These are phyloP conservation scores for Hippocampus guttulatus DNA, from an alignment of 2,113 vertebrate species.

Conservation along the genomic window DNA sequence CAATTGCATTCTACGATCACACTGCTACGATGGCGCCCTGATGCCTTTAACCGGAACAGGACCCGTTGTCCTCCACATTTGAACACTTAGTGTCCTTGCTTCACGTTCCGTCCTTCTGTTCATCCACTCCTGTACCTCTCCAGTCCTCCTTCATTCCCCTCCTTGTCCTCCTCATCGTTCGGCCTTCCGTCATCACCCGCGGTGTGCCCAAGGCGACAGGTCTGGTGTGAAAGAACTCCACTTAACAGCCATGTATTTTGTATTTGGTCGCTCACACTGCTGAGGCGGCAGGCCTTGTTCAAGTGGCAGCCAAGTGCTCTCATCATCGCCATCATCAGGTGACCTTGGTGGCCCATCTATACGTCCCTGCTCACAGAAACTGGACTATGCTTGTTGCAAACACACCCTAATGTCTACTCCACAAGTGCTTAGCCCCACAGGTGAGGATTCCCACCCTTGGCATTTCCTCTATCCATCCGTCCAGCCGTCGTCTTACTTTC, in stretches of 20 bases:
- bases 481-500: background rate
- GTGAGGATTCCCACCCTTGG: background rate
- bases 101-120: constrained; percentile 6
- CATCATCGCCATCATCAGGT: constrained; percentile 31
- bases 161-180: constrained; percentile 22
- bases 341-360: constrained; percentile 39
- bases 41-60: background rate
- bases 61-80: background rate
- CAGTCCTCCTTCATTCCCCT: constrained; percentile 19
- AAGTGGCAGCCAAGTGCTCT: constrained; percentile 42
- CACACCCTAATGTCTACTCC: background rate
- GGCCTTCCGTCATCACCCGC: constrained; percentile 16
- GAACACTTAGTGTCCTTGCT: background rate
- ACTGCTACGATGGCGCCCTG: no score
- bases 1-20: no score
- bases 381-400: background rate
- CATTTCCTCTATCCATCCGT: background rate
- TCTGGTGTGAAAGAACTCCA: constrained; percentile 54
- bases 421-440: background rate
- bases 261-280: constrained; percentile 40
- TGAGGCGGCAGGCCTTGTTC: constrained; percentile 39
- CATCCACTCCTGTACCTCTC: constrained; percentile 6
- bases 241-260: constrained; percentile 44
- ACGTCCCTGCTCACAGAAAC: constrained; percentile 25
- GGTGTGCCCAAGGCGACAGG: constrained; percentile 44